These are phyloP conservation scores for Dromius quadrimaculatus DNA, from an alignment of 2,888 invertebrate species.

Conservation along the genomic window DNA sequence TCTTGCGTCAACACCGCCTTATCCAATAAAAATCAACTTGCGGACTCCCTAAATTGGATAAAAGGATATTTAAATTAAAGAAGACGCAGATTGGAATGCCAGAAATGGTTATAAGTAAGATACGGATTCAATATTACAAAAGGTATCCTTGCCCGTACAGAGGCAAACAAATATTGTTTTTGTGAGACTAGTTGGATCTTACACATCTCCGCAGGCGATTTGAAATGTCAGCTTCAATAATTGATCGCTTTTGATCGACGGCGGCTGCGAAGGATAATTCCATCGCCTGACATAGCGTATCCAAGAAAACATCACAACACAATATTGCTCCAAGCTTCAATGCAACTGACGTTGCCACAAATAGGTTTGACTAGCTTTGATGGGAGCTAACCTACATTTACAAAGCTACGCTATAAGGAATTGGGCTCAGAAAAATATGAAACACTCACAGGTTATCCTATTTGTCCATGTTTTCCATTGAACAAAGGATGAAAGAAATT, in stretches of 20 bases:
- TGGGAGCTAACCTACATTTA: too few species aligned
- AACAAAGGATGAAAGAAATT: too few species aligned
- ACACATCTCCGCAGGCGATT: conserved; percentile 45
- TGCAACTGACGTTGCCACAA: not conserved
- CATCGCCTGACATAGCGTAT: not conserved
- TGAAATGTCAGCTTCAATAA: conserved; percentile 59
- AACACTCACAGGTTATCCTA: too few species aligned
- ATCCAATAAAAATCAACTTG: conserved; percentile 48
- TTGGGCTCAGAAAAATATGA: too few species aligned
- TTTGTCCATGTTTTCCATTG: too few species aligned
- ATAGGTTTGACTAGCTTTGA: too few species aligned
- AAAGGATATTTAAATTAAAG: conserved; percentile 46
- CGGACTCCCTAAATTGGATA: conserved; percentile 46
- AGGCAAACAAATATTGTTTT: too few species aligned
- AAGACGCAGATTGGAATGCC: not conserved
- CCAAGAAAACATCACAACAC: not conserved
- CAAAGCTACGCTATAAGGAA: too few species aligned
- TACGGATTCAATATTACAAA: not conserved
- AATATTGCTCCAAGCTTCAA: not conserved
- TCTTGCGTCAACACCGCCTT: not conserved
- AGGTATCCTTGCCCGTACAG: too few species aligned
- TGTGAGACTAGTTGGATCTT: too few species aligned
- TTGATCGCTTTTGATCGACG: conserved; percentile 58
- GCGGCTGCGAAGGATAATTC: conserved; percentile 49
- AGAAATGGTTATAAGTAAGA: conserved; percentile 17